phyloP scores from a whole-genome alignment of 2,797 vertebrate species.

The Paratrypauchen microcephalus region DNA sequence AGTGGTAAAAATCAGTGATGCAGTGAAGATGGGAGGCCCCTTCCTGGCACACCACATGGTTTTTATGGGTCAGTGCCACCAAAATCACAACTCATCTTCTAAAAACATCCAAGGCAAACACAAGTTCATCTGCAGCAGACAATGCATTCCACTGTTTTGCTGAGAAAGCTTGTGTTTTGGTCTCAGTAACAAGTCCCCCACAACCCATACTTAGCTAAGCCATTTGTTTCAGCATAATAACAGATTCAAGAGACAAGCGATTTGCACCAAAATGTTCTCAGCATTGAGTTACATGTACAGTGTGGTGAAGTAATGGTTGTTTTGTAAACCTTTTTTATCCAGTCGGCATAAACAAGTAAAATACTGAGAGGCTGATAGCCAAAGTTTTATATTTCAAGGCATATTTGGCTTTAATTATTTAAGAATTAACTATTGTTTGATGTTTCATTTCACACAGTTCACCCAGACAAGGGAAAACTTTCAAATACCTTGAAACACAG shows the following conservation, averaged over 20 bases:
- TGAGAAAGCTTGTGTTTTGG: neutral
- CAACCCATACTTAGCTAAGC: conserved; percentile 27
- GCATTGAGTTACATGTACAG: neutral
- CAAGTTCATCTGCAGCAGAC: conserved; percentile 11
- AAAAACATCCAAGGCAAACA: conserved; percentile 26
- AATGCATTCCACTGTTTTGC: conserved; percentile 7
- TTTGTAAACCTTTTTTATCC: too few species aligned
- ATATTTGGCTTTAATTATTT: too few species aligned
- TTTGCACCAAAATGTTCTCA: neutral
- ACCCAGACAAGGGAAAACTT: too few species aligned
- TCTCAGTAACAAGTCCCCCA: conserved; percentile 7
- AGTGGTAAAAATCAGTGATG: conserved; percentile 20
- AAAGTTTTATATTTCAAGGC: too few species aligned
- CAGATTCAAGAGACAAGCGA: conserved; percentile 1
- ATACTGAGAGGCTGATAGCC: too few species aligned
- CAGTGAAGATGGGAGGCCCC: conserved; percentile 56
- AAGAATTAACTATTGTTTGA: too few species aligned
- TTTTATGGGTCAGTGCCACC: conserved; percentile 54
- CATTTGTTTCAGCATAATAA: conserved; percentile 20
- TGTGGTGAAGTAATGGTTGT: neutral
- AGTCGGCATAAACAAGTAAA: too few species aligned
- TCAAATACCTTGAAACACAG: too few species aligned
- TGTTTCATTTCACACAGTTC: too few species aligned
- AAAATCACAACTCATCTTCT: conserved; percentile 42
- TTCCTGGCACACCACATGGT: conserved; percentile 56